Percentiles rank a stretch among this genome's conserved stretches.
Evolutionary conservation across 1,140 invertebrate genomes (phyloP).

Genomic region (Diabrotica virgifera): DNA sequence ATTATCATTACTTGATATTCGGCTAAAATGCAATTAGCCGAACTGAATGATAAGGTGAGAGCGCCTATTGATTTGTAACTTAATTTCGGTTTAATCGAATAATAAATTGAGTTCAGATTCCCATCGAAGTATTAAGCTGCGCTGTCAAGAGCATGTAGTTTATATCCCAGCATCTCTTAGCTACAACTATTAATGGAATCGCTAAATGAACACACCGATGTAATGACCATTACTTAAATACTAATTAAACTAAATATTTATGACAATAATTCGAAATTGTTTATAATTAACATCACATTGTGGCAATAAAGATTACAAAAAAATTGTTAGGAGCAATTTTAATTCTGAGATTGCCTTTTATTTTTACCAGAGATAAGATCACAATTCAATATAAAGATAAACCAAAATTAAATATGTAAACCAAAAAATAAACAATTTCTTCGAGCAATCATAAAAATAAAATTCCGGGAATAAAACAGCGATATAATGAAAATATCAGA

Average conservation of each 20-base stretch:
- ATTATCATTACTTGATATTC: constrained; percentile 1
- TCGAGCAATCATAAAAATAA: too few species aligned
- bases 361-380: too few species aligned
- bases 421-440: too few species aligned
- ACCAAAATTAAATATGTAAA: too few species aligned
- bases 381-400: too few species aligned
- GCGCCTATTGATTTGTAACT: constrained; percentile 2
- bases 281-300: not conserved
- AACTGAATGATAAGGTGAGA: constrained; percentile 2
- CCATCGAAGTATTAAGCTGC: not conserved
- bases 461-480: too few species aligned
- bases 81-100: constrained; percentile 1
- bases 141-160: not conserved
- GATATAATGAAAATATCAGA: too few species aligned
- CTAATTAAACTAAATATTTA: constrained; percentile 5
- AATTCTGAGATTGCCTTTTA: too few species aligned
- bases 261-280: constrained; percentile 5
- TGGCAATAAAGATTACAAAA: too few species aligned
- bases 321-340: too few species aligned
- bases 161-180: not conserved
- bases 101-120: constrained; percentile 1
- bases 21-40: constrained; percentile 1
- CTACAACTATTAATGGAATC: not conserved
- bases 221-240: not conserved
- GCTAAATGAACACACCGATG: not conserved